Conservation (phyloP, 2,113 vertebrate genomes). For the Petaurus breviceps region DNA sequence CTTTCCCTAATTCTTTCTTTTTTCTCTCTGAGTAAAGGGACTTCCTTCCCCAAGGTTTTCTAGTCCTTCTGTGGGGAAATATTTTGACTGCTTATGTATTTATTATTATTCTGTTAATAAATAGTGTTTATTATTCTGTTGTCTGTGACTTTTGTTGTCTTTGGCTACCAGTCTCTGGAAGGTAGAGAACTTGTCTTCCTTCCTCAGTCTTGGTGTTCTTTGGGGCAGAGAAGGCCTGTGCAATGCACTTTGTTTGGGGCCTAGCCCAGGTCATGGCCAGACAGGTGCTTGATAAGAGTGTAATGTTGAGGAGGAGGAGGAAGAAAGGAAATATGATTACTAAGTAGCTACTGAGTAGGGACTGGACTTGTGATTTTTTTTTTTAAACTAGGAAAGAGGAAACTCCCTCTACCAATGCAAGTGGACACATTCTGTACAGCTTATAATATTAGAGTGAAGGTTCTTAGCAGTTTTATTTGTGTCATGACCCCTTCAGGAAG, state of each 20-base stretch:
- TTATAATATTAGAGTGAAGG: neutral
- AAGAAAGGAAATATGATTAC: neutral
- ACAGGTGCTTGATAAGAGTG: neutral
- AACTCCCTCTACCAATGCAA: neutral
- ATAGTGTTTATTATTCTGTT: neutral
- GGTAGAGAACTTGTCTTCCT: neutral
- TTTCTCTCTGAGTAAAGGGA: neutral
- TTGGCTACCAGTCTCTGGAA: neutral
- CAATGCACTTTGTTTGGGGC: neutral
- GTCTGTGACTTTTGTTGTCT: neutral
- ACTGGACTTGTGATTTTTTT: neutral
- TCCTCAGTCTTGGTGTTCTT: neutral
- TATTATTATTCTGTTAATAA: neutral
- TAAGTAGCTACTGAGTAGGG: neutral
- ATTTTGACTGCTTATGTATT: neutral
- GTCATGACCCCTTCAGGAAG: neutral
- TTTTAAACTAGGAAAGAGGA: neutral
- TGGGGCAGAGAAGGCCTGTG: neutral
- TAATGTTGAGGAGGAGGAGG: neutral
- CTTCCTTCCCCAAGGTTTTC: neutral
- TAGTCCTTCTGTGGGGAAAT: neutral
- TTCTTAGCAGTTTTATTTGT: neutral
- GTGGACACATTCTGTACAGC: neutral
- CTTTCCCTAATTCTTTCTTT: neutral
- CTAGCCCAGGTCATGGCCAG: neutral